These are phyloP conservation scores for Perdita meconis DNA, from an alignment of 2,888 invertebrate genomes.

Conservation along the genomic window DNA sequence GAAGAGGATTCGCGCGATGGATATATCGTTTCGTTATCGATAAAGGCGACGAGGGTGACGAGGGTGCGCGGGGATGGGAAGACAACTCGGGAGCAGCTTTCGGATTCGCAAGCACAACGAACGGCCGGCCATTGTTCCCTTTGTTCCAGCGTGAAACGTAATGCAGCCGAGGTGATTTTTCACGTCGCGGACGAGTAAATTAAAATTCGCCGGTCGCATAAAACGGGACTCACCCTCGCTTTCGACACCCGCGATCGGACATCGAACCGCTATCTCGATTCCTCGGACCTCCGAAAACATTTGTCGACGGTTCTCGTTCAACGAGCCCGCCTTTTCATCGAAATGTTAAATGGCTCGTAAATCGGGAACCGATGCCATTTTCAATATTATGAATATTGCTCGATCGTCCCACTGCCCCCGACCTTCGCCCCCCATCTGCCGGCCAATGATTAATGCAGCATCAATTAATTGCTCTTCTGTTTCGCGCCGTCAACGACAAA, in stretches of 20 bases:
- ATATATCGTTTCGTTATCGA: conserved; percentile 28
- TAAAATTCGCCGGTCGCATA: conserved; percentile 33
- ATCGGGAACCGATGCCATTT: conserved; percentile 51
- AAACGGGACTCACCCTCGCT: conserved; percentile 18
- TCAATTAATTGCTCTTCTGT: conserved; percentile 66
- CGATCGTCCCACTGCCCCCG: not conserved
- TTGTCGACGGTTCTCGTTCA: conserved; percentile 21
- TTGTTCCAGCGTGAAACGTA: conserved; percentile 34
- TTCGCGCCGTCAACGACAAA: conserved; percentile 63
- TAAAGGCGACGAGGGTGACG: not conserved
- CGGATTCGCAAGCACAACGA: conserved; percentile 24
- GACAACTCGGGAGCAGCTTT: not conserved
- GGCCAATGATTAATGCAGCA: conserved; percentile 62
- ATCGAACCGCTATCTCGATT: conserved; percentile 20
- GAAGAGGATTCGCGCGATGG: not conserved
- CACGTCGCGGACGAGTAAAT: conserved; percentile 45
- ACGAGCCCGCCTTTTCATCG: conserved; percentile 38
- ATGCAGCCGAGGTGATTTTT: conserved; percentile 38
- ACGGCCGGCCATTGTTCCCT: conserved; percentile 26
- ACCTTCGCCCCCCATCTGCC: not conserved
- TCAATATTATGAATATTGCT: conserved; percentile 49
- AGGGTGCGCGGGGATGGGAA: not conserved
- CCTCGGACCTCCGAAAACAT: conserved; percentile 39
- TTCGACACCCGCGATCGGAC: not conserved
- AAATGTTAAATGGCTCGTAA: conserved; percentile 61